phyloP scores from a whole-genome alignment of 1,140 invertebrate species.

The Heliothis virescens region DNA sequence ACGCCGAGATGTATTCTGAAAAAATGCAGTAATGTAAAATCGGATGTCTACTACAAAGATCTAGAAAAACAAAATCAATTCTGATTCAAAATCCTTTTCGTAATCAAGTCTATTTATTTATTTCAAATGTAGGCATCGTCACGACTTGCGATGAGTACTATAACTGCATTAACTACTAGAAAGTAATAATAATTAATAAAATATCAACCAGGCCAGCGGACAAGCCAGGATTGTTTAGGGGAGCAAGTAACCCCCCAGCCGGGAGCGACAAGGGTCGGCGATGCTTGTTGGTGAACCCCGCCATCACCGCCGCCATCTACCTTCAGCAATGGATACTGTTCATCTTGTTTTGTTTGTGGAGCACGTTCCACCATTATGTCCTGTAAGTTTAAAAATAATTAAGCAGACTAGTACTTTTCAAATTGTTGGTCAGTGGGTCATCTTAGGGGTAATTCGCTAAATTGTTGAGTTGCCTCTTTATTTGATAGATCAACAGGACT shows the following conservation, averaged over 20 bases:
- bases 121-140: too few species aligned
- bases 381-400: neutral
- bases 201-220: constrained; percentile 72
- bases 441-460: too few species aligned
- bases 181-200: neutral
- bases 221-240: constrained; percentile 65
- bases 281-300: constrained; percentile 38
- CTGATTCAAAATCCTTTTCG: too few species aligned
- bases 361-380: constrained; percentile 56
- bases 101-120: too few species aligned
- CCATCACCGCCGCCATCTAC: constrained; percentile 63
- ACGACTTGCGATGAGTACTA: too few species aligned
- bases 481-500: too few species aligned
- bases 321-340: constrained; percentile 73
- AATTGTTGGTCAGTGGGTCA: too few species aligned
- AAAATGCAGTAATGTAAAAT: constrained; percentile 40
- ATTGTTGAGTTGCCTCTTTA: too few species aligned
- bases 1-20: constrained; percentile 77
- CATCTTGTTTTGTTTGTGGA: constrained; percentile 61
- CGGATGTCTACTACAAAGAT: neutral
- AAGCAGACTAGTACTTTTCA: too few species aligned
- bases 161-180: neutral
- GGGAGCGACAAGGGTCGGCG: constrained; percentile 42
- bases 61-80: too few species aligned
- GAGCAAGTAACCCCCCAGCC: constrained; percentile 65